Conservation (phyloP, 2,797 vertebrate genomes). For the Malacoraja senta region DNA sequence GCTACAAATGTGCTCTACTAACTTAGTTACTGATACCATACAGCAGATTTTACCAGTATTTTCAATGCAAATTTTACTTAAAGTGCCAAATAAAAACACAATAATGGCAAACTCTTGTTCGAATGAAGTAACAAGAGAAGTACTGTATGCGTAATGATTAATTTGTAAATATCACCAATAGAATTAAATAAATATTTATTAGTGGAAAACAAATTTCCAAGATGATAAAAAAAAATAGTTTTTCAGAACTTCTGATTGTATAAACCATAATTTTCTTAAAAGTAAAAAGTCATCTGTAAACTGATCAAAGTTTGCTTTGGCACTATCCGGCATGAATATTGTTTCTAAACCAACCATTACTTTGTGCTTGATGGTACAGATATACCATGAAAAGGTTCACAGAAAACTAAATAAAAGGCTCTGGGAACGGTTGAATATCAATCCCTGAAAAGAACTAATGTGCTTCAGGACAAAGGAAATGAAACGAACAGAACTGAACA, state of each 20-base stretch:
- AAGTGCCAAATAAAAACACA: neutral
- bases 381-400: conserved; percentile 23
- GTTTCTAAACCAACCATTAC: conserved; percentile 5
- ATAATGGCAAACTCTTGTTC: neutral
- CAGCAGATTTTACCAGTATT: neutral
- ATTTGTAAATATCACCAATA: neutral
- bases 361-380: neutral
- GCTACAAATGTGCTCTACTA: neutral
- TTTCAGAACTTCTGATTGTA: neutral
- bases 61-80: neutral
- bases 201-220: neutral
- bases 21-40: neutral
- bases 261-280: neutral
- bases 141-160: neutral
- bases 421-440: conserved; percentile 29
- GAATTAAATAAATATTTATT: neutral
- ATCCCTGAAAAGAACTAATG: conserved; percentile 35
- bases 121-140: neutral
- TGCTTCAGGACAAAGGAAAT: conserved; percentile 17
- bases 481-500: neutral
- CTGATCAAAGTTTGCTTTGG: neutral
- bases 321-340: neutral
- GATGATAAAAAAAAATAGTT: neutral
- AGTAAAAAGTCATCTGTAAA: neutral
- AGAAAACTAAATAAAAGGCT: conserved; percentile 2